Evolutionary conservation across 2,113 vertebrate genomes (phyloP), one percentile per base, ranked within the genome.

Genomic region (Psammodynastes pulverulentus): DNA sequence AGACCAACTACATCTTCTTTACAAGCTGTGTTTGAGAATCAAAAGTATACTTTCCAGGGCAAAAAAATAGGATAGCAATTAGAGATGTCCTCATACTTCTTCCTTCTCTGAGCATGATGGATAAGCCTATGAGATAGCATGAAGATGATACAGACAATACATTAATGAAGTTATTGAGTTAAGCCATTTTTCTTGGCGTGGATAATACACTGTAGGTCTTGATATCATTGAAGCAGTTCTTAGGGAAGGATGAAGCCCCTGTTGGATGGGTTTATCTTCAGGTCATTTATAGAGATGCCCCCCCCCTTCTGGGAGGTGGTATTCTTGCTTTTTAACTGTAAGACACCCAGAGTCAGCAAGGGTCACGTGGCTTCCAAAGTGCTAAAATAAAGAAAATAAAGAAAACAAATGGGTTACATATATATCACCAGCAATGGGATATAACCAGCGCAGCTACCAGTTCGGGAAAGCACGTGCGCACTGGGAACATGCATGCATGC

Each of bases 1-100:
- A 58, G 54, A 49, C 85, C 62, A 91, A 56, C 52, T 84, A 87
- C 58, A 86, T 88, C 89, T 93, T 93, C 62, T 84, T 87, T 49
- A 91, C 43, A 88, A 90, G 86, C 24, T 84, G 23, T 85, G 43
- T n/a, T 89, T 49, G n/a, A 84, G 53, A 26, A 93, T 23, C 56
- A 87, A 45, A 90, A 89, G 26, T 48, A 13, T 91, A 54, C 29
- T 89, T 21, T 92, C 43, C 10, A 56, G 91, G 46, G 87, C 29
- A 92, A 34, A 89, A 89, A 51, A 79, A 1, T 24, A 88, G 51
- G 62, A 84, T 46, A 58, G 4, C 34, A 53, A 45, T 84, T 8
- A 72, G 17, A 48, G 26, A 39, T 19, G 12, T 84, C 51, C 21
- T 58, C 29, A 21, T 23, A 52, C 13, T 23, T 10, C 6, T 79